These are phyloP conservation scores for Gisinianus flammeolus DNA, from an alignment of 2,888 invertebrate species.

Conservation along the genomic window DNA sequence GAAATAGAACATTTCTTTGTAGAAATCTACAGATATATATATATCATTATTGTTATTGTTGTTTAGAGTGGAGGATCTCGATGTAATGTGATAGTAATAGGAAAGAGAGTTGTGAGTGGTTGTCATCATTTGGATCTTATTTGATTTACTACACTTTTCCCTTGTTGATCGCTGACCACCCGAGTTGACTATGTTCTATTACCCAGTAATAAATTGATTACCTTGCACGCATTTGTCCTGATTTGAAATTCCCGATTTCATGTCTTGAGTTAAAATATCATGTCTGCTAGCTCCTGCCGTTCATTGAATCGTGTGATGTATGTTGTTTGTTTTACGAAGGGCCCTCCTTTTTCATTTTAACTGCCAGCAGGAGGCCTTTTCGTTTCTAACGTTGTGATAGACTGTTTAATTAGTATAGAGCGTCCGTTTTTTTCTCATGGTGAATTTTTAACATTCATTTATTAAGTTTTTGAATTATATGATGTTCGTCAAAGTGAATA, in stretches of 20 bases:
- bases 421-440: not conserved
- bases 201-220: conserved; percentile 29
- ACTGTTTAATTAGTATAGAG: conserved; percentile 20
- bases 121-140: not conserved
- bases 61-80: not conserved
- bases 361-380: conserved; percentile 7
- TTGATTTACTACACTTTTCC: conserved; percentile 4
- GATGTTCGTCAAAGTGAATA: no score
- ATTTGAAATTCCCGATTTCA: conserved; percentile 5
- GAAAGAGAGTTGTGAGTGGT: not conserved
- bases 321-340: not conserved
- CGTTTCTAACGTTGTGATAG: conserved; percentile 3
- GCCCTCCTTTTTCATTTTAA: not conserved
- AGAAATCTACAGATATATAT: not conserved
- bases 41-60: not conserved
- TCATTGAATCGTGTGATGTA: conserved; percentile 7
- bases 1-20: not conserved
- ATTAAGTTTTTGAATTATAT: no score
- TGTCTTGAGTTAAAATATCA: not conserved
- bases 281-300: not conserved
- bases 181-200: not conserved
- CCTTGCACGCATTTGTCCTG: conserved; percentile 13
- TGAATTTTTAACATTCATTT: no score
- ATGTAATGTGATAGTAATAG: not conserved
- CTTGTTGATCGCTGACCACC: conserved; percentile 25